These are phyloP conservation scores for Mustela nigripes DNA, from an alignment of 2,113 vertebrate species.

Conservation along the genomic window DNA sequence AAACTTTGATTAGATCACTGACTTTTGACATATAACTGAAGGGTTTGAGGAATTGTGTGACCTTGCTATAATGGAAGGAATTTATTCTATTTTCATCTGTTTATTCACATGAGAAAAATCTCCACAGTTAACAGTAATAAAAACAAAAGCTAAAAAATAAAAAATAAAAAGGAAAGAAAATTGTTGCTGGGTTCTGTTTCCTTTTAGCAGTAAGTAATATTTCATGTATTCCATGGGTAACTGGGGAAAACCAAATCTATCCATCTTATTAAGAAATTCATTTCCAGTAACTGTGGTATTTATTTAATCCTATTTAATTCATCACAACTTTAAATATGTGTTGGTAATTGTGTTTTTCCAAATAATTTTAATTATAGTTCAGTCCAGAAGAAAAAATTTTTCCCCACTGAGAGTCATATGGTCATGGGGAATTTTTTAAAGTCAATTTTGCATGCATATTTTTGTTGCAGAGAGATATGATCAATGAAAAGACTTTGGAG, in stretches of 20 bases:
- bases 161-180: neutral
- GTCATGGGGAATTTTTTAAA: neutral
- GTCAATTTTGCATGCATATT: neutral
- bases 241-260: neutral
- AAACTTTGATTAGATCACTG: conserved; percentile 70
- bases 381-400: neutral
- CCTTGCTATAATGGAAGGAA: conserved; percentile 10
- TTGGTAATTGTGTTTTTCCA: neutral
- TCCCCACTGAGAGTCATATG: neutral
- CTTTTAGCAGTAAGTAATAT: neutral
- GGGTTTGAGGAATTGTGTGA: conserved; percentile 37
- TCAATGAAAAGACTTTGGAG: conserved; percentile 1
- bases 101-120: conserved; percentile 44
- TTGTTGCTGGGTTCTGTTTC: neutral
- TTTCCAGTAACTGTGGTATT: neutral
- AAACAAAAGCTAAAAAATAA: neutral
- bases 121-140: conserved; percentile 2
- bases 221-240: neutral
- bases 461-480: conserved; percentile 7
- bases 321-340: neutral
- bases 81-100: conserved; percentile 35
- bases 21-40: conserved; percentile 40
- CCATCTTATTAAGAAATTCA: neutral
- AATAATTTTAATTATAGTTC: conserved; percentile 21
- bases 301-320: conserved; percentile 20